Percentiles rank a stretch among this genome's conserved stretches.
These are phyloP conservation scores for Saguinus midas DNA, from an alignment of 2,113 vertebrate species.

Conservation along the genomic window DNA sequence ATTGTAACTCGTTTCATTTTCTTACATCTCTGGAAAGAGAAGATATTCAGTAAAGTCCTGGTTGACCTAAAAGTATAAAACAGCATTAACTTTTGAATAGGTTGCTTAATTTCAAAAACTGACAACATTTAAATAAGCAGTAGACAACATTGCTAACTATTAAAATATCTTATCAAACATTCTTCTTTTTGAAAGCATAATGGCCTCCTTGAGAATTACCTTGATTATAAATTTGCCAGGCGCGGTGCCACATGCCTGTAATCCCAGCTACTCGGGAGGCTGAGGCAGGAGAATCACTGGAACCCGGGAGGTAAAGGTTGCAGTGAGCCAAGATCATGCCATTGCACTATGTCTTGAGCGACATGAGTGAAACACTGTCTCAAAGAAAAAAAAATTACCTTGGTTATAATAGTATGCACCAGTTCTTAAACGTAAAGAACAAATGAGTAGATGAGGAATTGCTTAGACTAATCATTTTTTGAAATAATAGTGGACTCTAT, in stretches of 20 bases:
- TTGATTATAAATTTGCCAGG: neutral
- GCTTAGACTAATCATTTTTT: conserved; percentile 50
- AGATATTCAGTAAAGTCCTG: neutral
- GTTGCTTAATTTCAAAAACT: neutral
- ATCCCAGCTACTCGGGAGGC: too few relatives aligned
- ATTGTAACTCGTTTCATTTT: conserved; percentile 7
- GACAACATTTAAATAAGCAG: neutral
- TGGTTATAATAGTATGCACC: conserved; percentile 22
- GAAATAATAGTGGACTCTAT: conserved; percentile 50
- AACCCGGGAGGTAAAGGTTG: too few relatives aligned
- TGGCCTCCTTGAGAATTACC: neutral
- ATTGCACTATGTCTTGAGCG: too few relatives aligned
- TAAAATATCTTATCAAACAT: conserved; percentile 9
- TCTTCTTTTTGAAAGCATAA: conserved; percentile 25
- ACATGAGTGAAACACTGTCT: too few relatives aligned
- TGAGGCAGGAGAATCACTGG: too few relatives aligned
- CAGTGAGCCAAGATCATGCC: too few relatives aligned
- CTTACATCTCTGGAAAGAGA: neutral
- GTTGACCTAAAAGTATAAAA: conserved; percentile 27
- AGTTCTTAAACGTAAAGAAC: conserved; percentile 25
- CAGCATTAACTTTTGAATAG: conserved; percentile 38
- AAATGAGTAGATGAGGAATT: conserved; percentile 26
- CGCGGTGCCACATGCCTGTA: too few relatives aligned
- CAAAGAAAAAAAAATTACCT: neutral
- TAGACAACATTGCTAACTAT: neutral